Conservation (phyloP, 2,888 invertebrate genomes). For the Lissocephala sabroskyi region DNA sequence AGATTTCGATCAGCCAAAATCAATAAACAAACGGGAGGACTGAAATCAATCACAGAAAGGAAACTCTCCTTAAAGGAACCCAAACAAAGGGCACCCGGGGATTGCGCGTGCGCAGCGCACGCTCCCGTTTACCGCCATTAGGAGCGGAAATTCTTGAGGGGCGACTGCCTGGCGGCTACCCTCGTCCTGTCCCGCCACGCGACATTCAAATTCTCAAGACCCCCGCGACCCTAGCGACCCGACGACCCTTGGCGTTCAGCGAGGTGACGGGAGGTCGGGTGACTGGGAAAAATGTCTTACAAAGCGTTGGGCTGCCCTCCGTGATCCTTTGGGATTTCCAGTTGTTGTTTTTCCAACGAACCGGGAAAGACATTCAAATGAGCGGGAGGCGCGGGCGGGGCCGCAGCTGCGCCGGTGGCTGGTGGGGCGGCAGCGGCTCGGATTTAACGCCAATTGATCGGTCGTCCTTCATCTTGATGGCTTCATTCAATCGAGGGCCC, state of each 20-base stretch:
- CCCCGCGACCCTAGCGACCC: too few species aligned
- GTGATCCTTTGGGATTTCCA: constrained; percentile 42
- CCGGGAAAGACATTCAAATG: constrained; percentile 54
- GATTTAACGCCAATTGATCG: constrained; percentile 49
- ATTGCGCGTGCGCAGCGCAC: constrained; percentile 62
- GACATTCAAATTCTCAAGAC: neutral
- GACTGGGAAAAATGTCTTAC: too few species aligned
- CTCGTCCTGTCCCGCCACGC: neutral
- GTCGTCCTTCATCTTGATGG: constrained; percentile 22
- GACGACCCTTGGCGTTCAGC: too few species aligned
- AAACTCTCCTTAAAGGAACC: neutral
- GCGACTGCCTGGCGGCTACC: constrained; percentile 14
- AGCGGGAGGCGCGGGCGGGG: constrained; percentile 16
- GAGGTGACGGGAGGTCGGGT: too few species aligned
- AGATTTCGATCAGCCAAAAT: constrained; percentile 43
- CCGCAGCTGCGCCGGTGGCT: neutral
- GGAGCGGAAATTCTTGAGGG: too few species aligned
- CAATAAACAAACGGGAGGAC: constrained; percentile 34
- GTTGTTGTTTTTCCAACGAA: constrained; percentile 36
- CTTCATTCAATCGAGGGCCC: constrained; percentile 38
- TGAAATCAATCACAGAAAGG: constrained; percentile 44
- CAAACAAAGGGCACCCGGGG: constrained; percentile 27
- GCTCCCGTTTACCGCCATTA: constrained; percentile 55
- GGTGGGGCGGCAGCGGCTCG: constrained; percentile 31
- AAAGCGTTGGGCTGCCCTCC: constrained; percentile 16